Conservation (phyloP, 2,113 vertebrate species). For the Cnemophilus loriae region DNA sequence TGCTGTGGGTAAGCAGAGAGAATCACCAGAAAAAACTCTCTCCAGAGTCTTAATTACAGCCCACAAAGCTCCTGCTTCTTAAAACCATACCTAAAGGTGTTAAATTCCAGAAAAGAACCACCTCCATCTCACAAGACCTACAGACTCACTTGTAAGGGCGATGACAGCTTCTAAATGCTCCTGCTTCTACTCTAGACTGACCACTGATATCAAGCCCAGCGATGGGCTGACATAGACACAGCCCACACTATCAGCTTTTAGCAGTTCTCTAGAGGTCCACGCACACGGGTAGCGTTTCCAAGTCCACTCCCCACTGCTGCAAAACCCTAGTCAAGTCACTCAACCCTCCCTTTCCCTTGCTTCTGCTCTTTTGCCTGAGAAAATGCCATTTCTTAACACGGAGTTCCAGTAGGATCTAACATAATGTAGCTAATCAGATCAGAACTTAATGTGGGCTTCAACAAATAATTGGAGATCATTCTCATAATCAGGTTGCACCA, state of each 20-base stretch:
- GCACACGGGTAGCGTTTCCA: not conserved
- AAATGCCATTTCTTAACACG: not conserved
- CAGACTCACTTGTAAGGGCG: fast-evolving
- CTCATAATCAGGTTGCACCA: not conserved
- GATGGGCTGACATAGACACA: not conserved
- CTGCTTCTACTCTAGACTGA: not conserved
- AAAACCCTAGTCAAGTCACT: not conserved
- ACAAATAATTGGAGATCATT: not conserved
- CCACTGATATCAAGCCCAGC: not conserved
- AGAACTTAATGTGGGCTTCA: not conserved
- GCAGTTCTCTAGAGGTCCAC: not conserved
- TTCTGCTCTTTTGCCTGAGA: not conserved
- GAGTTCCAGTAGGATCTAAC: not conserved
- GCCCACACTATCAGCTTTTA: fast-evolving
- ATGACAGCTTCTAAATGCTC: not conserved
- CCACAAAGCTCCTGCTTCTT: not conserved
- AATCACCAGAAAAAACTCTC: not conserved
- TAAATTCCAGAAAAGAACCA: not conserved
- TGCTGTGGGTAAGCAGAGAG: constrained; percentile 11
- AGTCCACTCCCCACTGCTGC: not conserved
- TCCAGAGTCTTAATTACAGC: not conserved
- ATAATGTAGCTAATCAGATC: not conserved
- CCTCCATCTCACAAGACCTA: not conserved
- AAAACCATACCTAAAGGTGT: not conserved
- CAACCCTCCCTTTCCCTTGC: not conserved